A percentile compares a stretch with the other conserved stretches of the same genome.
Conservation (phyloP, 2,797 vertebrate species). For the Propithecus perrieri region DNA sequence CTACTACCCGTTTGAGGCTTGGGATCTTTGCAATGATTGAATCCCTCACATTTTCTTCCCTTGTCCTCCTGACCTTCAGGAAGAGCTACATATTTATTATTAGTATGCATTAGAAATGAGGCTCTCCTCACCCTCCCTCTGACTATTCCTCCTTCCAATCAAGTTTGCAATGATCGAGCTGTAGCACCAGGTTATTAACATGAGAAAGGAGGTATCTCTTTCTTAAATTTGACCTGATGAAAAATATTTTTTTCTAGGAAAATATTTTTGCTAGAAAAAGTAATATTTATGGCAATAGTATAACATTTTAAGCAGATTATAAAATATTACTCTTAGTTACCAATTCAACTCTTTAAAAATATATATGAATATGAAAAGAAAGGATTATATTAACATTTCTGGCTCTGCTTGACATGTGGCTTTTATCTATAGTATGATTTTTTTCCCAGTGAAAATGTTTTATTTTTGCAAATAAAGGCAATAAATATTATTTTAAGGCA, state of each 20-base stretch:
- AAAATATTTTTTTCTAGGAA: not conserved
- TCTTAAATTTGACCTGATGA: not conserved
- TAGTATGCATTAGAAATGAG: not conserved
- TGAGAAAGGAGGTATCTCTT: not conserved
- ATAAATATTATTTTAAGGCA: not conserved
- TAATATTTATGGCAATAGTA: not conserved
- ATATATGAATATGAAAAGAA: not conserved
- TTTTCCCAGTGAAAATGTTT: not conserved
- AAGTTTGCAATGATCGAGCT: not conserved
- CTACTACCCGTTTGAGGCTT: not conserved
- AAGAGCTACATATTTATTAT: not conserved
- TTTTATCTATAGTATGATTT: not conserved
- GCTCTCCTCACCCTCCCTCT: not conserved
- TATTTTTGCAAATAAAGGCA: slow-evolving; percentile 8
- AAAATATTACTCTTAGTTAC: not conserved
- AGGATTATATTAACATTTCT: not conserved
- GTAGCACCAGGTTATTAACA: not conserved
- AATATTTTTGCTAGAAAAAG: not conserved
- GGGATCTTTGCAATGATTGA: not conserved
- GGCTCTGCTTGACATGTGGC: not conserved
- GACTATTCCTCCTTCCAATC: not conserved
- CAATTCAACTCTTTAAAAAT: not conserved
- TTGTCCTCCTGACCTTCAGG: not conserved
- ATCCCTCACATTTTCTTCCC: not conserved
- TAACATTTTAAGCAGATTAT: not conserved